A percentile compares a stretch with the other conserved stretches of the same genome.
Evolutionary conservation across 2,113 vertebrate genomes (phyloP).

Genomic region (Corydoras sp.): DNA sequence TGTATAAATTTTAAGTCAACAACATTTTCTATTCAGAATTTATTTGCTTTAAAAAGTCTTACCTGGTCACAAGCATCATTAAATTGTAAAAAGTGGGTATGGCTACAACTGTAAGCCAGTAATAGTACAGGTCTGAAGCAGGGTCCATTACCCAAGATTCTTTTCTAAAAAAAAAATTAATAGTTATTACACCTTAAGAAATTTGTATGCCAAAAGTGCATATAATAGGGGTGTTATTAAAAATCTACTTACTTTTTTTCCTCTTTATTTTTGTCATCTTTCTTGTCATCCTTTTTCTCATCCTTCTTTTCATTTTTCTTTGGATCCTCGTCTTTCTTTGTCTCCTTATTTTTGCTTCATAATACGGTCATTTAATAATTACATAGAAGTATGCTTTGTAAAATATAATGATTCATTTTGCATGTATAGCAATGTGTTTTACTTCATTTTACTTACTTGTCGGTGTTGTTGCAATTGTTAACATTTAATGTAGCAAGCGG

Average conservation of each 20-base stretch:
- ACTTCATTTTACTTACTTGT: slow-evolving; percentile 61
- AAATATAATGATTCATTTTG: neutral
- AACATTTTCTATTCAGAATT: too few species aligned
- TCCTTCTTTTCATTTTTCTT: slow-evolving; percentile 60
- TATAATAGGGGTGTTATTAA: too few species aligned
- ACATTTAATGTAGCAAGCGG: slow-evolving; percentile 68
- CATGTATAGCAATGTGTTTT: neutral
- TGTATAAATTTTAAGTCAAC: too few species aligned
- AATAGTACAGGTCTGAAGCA: slow-evolving; percentile 80
- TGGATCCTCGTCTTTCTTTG: slow-evolving; percentile 58
- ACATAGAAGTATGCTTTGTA: too few species aligned
- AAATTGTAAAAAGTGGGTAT: slow-evolving; percentile 87
- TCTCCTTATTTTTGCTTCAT: slow-evolving; percentile 51
- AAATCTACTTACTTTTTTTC: slow-evolving; percentile 41
- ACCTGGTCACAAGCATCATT: slow-evolving; percentile 90
- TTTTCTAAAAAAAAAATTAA: slow-evolving; percentile 50
- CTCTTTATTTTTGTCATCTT: slow-evolving; percentile 45
- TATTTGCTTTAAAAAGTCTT: neutral
- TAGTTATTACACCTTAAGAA: neutral
- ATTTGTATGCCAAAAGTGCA: too few species aligned
- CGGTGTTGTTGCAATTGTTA: slow-evolving; percentile 79
- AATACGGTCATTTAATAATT: neutral
- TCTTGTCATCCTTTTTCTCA: slow-evolving; percentile 11
- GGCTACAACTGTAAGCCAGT: slow-evolving; percentile 76
- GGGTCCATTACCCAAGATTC: slow-evolving; percentile 83